Evolutionary conservation across 2,797 vertebrate species (phyloP).

Genomic region (Schizothorax lantsangensis): DNA sequence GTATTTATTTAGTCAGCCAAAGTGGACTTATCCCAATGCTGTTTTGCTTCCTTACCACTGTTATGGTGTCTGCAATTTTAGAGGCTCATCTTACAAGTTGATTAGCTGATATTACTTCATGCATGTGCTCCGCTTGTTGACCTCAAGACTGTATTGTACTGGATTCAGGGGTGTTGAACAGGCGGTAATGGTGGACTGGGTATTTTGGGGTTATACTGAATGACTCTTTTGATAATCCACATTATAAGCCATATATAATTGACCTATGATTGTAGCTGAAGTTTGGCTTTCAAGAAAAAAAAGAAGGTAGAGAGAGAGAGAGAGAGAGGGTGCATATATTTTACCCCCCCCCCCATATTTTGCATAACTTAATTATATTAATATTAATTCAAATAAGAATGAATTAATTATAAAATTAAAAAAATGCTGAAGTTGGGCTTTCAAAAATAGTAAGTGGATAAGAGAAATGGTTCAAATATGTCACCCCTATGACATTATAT

Average conservation of each 20-base stretch:
- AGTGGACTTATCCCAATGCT: neutral
- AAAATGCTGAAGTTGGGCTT: neutral
- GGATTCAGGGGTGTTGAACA: neutral
- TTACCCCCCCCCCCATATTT: neutral
- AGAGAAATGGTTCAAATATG: neutral
- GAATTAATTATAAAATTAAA: neutral
- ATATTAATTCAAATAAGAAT: neutral
- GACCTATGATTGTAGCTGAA: neutral
- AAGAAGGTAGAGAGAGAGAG: neutral
- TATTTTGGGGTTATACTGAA: neutral
- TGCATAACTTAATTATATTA: neutral
- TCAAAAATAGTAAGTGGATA: neutral
- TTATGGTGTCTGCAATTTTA: neutral
- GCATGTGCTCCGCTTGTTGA: neutral
- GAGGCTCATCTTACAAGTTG: neutral
- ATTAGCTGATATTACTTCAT: neutral
- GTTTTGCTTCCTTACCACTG: neutral
- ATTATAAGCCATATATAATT: neutral
- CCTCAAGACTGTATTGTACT: neutral
- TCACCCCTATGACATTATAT: neutral
- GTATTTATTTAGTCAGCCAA: neutral
- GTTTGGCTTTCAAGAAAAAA: neutral
- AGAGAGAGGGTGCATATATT: neutral
- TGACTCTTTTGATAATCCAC: neutral
- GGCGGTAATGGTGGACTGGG: neutral